phyloP scores from a whole-genome alignment of 2,797 vertebrate genomes.

The Leptodactylus fallax region DNA sequence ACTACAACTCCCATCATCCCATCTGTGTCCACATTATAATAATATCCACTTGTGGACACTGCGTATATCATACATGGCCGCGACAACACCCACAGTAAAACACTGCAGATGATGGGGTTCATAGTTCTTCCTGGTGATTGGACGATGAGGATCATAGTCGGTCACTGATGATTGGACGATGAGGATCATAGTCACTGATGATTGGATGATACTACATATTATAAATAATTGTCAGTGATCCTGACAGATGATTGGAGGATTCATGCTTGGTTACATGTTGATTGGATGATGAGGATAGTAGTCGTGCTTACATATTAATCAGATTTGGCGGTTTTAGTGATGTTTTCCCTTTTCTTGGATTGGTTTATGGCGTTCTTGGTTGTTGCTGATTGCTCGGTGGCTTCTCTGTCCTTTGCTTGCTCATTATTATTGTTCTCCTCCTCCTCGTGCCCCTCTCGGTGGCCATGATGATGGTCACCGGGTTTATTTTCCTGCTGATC shows the following conservation, averaged over 20 bases:
- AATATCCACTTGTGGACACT: too few relatives aligned
- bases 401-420: too few relatives aligned
- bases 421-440: neutral
- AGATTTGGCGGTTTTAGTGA: neutral
- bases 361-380: neutral
- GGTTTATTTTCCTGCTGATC: neutral
- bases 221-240: too few relatives aligned
- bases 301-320: neutral
- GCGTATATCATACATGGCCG: too few relatives aligned
- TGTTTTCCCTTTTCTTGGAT: neutral
- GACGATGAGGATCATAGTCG: neutral
- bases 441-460: neutral
- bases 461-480: neutral
- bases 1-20: too few relatives aligned
- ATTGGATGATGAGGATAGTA: neutral
- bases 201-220: neutral
- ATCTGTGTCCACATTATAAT: too few relatives aligned
- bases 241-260: too few relatives aligned
- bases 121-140: neutral
- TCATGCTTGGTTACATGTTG: too few relatives aligned
- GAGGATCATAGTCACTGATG: neutral
- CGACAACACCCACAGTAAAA: too few relatives aligned
- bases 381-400: neutral
- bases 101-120: too few relatives aligned
- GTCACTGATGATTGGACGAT: neutral